These are phyloP conservation scores for Apantesis nais DNA, from an alignment of 2,888 invertebrate genomes.

Conservation along the genomic window DNA sequence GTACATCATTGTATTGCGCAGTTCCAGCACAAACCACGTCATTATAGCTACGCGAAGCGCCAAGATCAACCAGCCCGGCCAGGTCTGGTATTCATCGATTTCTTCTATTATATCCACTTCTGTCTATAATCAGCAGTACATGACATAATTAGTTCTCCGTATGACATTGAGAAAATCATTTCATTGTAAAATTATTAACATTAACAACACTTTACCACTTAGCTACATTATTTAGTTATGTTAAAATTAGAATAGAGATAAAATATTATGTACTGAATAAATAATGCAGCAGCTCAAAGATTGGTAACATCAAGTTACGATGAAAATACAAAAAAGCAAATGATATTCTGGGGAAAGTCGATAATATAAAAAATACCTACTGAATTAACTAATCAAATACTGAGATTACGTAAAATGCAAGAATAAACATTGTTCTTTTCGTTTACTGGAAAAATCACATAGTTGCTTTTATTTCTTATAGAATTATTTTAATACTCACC, in stretches of 20 bases:
- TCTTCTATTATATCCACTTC: conserved; percentile 98
- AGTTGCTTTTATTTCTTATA: too few species aligned
- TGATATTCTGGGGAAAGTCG: too few species aligned
- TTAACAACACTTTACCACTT: too few species aligned
- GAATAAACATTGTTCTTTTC: too few species aligned
- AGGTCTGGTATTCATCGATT: conserved; percentile 98
- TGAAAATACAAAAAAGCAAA: too few species aligned
- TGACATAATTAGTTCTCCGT: background rate
- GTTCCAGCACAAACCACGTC: conserved; percentile 94
- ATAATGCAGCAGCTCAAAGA: too few species aligned
- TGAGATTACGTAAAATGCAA: too few species aligned
- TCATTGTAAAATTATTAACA: background rate
- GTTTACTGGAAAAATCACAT: too few species aligned
- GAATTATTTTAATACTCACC: conserved; percentile 86
- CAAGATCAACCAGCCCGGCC: conserved; percentile 98
- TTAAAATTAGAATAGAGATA: too few species aligned
- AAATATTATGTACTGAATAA: too few species aligned
- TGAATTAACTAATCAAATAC: conserved; percentile 6
- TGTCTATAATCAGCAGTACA: conserved; percentile 86
- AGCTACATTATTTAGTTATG: background rate
- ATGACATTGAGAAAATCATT: background rate
- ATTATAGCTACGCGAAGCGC: conserved; percentile 94
- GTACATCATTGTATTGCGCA: conserved; percentile 84
- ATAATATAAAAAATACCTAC: background rate
- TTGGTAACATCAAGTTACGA: too few species aligned